phyloP scores from a whole-genome alignment of 2,888 invertebrate species.

The Morinoia aosen region DNA sequence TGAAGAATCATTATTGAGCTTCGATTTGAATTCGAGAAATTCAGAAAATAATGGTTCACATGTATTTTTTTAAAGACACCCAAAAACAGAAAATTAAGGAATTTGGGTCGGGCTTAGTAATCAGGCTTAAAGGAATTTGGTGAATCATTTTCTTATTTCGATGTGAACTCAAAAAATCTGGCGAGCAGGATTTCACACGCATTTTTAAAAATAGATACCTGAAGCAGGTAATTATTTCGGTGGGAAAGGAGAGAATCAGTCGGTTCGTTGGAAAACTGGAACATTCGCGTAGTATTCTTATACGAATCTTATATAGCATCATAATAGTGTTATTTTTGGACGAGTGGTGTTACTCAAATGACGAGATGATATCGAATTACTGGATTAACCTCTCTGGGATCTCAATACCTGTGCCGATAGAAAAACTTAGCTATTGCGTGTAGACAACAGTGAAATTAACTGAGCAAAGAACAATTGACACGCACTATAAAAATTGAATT shows the following conservation, averaged over 20 bases:
- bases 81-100: too few species aligned
- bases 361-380: background rate
- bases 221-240: background rate
- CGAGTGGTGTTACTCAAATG: too few species aligned
- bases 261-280: too few species aligned
- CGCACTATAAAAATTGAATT: too few species aligned
- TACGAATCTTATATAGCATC: too few species aligned
- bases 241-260: background rate
- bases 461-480: too few species aligned
- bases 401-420: background rate
- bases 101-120: background rate
- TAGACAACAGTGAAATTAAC: too few species aligned
- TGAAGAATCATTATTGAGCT: background rate
- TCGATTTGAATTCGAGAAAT: background rate
- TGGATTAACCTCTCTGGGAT: background rate
- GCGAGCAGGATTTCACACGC: background rate
- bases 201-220: too few species aligned
- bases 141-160: background rate
- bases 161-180: background rate
- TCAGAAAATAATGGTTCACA: background rate
- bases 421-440: background rate
- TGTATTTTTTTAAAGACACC: too few species aligned
- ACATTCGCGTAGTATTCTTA: too few species aligned
- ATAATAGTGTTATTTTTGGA: too few species aligned
- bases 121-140: background rate